Evolutionary conservation across 2,888 invertebrate species (phyloP).

Genomic region (Nasonia oneida): DNA sequence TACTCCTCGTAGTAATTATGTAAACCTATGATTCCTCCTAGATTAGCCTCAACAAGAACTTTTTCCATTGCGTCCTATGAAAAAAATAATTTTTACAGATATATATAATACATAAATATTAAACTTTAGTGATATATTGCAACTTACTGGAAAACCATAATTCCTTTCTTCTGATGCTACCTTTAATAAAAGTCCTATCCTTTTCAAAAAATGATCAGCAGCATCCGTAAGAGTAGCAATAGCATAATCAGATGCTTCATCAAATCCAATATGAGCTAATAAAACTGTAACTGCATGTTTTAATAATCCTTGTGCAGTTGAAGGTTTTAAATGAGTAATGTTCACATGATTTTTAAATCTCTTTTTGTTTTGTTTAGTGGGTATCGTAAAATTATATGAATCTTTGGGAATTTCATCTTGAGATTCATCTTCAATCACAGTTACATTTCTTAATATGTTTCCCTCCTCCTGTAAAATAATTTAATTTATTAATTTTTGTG

Average conservation of each 20-base stretch:
- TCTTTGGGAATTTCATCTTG: slow-evolving; percentile 59
- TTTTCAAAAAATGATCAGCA: slow-evolving; percentile 79
- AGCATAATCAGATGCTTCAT: slow-evolving; percentile 80
- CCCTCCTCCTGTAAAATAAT: slow-evolving; percentile 73
- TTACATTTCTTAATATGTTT: slow-evolving; percentile 70
- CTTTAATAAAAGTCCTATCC: slow-evolving; percentile 80
- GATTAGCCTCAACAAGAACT: slow-evolving; percentile 82
- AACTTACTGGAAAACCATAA: slow-evolving; percentile 80
- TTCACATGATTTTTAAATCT: slow-evolving; percentile 67
- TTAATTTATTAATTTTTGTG: slow-evolving; percentile 17
- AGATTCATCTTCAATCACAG: slow-evolving; percentile 67
- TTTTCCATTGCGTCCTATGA: slow-evolving; percentile 82
- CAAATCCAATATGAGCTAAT: slow-evolving; percentile 81
- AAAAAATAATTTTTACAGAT: slow-evolving; percentile 21
- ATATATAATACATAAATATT: slow-evolving; percentile 21
- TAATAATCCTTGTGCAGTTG: slow-evolving; percentile 75
- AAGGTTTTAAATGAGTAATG: slow-evolving; percentile 69
- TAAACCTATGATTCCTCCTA: slow-evolving; percentile 82
- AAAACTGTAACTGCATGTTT: slow-evolving; percentile 80
- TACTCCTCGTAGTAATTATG: slow-evolving; percentile 82
- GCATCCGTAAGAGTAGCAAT: slow-evolving; percentile 80
- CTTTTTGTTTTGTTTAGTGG: slow-evolving; percentile 63
- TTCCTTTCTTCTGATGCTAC: slow-evolving; percentile 81
- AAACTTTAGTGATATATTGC: slow-evolving; percentile 34
- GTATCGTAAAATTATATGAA: slow-evolving; percentile 63